A percentile compares a stretch with the other conserved stretches of the same genome.
These are phyloP conservation scores for Drosophila kuntzei DNA, from an alignment of 2,888 invertebrate genomes.

Conservation along the genomic window DNA sequence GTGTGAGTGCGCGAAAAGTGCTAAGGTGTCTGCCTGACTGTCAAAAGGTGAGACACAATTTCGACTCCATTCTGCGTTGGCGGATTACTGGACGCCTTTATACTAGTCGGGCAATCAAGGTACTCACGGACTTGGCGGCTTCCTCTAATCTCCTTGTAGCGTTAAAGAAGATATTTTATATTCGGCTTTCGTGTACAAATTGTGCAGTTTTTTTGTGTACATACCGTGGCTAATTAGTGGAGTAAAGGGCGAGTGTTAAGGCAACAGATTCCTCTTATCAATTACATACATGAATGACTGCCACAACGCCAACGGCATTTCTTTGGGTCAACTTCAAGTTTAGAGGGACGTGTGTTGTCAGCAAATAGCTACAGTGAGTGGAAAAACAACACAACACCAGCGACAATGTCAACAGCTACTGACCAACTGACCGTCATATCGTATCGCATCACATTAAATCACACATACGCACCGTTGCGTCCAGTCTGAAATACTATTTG, in stretches of 20 bases:
- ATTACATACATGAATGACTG: conserved; percentile 58
- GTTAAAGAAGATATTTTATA: conserved; percentile 12
- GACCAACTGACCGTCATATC: conserved; percentile 11
- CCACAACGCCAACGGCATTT: neutral
- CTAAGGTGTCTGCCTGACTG: neutral
- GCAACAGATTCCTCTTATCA: conserved; percentile 58
- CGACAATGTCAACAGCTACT: conserved; percentile 42
- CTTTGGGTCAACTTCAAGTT: conserved; percentile 17
- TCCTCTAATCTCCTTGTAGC: conserved; percentile 33
- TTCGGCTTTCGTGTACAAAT: neutral
- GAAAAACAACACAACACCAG: conserved; percentile 39
- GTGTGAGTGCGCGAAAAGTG: neutral
- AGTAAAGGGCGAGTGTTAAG: conserved; percentile 18
- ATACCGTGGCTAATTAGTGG: conserved; percentile 36
- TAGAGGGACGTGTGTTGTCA: conserved; percentile 39
- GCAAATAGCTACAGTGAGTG: conserved; percentile 44
- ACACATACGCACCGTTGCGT: conserved; percentile 46
- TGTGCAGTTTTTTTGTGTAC: conserved; percentile 4
- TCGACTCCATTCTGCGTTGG: conserved; percentile 34
- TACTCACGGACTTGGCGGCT: neutral
- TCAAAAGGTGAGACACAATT: conserved; percentile 36
- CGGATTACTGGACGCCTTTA: conserved; percentile 42
- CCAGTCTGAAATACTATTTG: conserved; percentile 12
- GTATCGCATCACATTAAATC: conserved; percentile 31
- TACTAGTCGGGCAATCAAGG: conserved; percentile 33